phyloP scores from a whole-genome alignment of 2,113 vertebrate species.

The Redunca redunca region DNA sequence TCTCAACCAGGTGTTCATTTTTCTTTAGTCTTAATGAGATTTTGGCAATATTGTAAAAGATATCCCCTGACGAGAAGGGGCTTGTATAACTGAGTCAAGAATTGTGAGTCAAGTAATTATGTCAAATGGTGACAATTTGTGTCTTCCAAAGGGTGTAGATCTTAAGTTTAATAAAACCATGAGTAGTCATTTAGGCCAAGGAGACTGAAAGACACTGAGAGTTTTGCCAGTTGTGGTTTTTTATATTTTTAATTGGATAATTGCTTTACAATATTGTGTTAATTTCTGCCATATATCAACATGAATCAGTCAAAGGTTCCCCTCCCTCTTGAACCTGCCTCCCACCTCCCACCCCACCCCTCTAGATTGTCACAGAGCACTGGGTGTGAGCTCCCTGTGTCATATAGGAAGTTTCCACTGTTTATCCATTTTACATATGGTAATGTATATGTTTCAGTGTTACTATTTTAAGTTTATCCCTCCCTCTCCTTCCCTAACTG shows the following conservation, averaged over 20 bases:
- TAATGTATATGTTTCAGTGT: not conserved
- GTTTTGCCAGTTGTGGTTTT: not conserved
- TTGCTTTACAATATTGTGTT: not conserved
- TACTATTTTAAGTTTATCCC: not conserved
- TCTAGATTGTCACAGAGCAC: not conserved
- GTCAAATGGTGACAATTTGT: not conserved
- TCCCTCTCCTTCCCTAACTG: not conserved
- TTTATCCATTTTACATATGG: not conserved
- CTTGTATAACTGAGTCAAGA: not conserved
- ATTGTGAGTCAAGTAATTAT: not conserved
- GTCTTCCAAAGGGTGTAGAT: not conserved
- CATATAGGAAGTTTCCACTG: not conserved
- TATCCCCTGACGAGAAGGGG: not conserved
- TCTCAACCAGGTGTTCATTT: not conserved
- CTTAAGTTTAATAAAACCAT: not conserved
- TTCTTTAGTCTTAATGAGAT: not conserved
- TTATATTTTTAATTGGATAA: not conserved
- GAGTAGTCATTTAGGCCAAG: not conserved
- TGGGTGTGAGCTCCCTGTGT: not conserved
- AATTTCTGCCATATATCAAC: not conserved
- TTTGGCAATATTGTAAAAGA: not conserved
- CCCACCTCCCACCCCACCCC: not conserved
- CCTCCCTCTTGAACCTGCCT: not conserved
- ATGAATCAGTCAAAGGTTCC: not conserved
- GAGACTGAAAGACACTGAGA: not conserved